Percentiles rank a stretch among this genome's conserved stretches.
These are phyloP conservation scores for Eurois occulta DNA, from an alignment of 2,888 invertebrate genomes.

Conservation along the genomic window DNA sequence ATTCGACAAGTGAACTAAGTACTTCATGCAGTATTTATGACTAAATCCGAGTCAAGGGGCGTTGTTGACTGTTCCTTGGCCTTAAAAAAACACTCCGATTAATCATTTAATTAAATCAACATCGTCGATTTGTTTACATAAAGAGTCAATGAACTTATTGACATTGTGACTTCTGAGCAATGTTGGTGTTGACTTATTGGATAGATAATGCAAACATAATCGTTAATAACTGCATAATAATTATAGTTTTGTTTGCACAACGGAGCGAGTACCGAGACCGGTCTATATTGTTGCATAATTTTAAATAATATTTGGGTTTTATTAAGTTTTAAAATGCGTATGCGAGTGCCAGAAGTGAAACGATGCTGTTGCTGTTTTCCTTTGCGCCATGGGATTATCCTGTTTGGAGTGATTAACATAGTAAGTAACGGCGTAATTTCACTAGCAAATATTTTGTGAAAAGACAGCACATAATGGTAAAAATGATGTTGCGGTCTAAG, in stretches of 20 bases:
- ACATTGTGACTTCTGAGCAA: constrained; percentile 59
- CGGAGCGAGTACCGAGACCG: constrained; percentile 38
- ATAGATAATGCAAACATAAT: constrained; percentile 60
- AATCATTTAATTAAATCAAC: constrained; percentile 58
- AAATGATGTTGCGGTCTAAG: neutral
- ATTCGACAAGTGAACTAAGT: constrained; percentile 68
- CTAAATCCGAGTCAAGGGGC: constrained; percentile 12
- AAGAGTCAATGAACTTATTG: constrained; percentile 67
- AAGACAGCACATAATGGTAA: neutral
- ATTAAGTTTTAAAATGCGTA: constrained; percentile 61
- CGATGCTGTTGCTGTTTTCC: constrained; percentile 86
- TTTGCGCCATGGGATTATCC: constrained; percentile 83
- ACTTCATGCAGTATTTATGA: constrained; percentile 47
- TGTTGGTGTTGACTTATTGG: constrained; percentile 61
- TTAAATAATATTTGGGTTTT: constrained; percentile 19
- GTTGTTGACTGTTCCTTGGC: constrained; percentile 16
- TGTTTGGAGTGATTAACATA: constrained; percentile 84
- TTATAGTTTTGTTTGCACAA: constrained; percentile 61
- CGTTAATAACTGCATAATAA: constrained; percentile 59
- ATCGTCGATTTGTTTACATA: constrained; percentile 57
- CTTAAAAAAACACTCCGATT: constrained; percentile 51
- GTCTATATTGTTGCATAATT: constrained; percentile 40
- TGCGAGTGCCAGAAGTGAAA: constrained; percentile 83
- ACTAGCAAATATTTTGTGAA: neutral
- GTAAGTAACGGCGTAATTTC: constrained; percentile 74